Evolutionary conservation across 1,140 invertebrate species (phyloP), one percentile per base, ranked within the genome.

Genomic region (Euwallacea similis): DNA sequence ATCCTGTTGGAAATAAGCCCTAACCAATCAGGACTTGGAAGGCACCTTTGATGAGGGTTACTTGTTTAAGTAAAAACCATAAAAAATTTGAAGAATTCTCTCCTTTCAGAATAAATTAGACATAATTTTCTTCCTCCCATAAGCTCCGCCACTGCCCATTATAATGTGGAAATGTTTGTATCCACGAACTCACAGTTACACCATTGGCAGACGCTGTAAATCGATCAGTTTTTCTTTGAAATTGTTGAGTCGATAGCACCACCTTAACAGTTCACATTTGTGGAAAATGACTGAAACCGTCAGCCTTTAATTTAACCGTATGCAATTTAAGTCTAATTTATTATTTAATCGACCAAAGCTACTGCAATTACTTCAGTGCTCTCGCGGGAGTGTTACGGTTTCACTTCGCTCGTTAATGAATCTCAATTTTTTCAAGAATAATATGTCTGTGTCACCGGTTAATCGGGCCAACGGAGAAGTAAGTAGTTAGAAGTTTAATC

Each of bases 401-500:
- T 11, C 46, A 10, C 9, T 50, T 50, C 6, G 9, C 9, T 50
- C 11, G 11, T 56, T 21, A 56, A 56, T 56, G 54, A 56, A 56
- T 56, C 16, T 56, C 16, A 56, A 56, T 56, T 56, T 56, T 16
- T 56, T 56, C 16, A n/a, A 15, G 54, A 56, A 56, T 6, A 56
- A 56, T 15, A 56, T 56, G 59, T 61, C 59, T 8, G 59, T 61
- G 42, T 61, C 59, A 7, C 59, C 59, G n/a, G 42, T 61, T 10
- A 61, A 61, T 61, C 33, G 59, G 10, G n/a, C 55, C 7, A 43
- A 9, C n/a, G 59, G 16, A 42, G 59, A 61, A 61, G 33, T 61
- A n/a, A 43, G 6, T 43, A 56, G 9, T 61, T 61, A 43, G 0
- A 42, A 42, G 33, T 43, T 42, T 42, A 9, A 42, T 6, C 43